Base-by-base conservation (phyloP, 2,888 invertebrate species). In the Anoncus sp. region DNA sequence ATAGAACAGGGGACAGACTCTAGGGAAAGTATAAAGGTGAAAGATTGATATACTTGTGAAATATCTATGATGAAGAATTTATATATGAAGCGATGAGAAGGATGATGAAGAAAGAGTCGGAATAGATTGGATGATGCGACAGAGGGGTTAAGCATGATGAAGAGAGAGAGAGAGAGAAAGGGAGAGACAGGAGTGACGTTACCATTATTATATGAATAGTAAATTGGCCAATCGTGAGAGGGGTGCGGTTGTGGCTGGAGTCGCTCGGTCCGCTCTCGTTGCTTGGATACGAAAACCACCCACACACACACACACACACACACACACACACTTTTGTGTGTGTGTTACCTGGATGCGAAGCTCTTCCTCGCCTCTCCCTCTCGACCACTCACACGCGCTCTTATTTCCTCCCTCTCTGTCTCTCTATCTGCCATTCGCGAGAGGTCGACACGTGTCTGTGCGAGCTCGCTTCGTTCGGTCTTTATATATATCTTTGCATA, bases 221-320 rank as follows among this genome's bases (percentile, higher is more conserved):
- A 89, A 89, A 90, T 89, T 86, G 88, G 84, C 85, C 83, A 85
- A 86, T 84, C 85, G 84, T n/a, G n/a, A 85, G 89, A 86, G 89
- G 90, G 83, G 89, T 88, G 90, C 88, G 89, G 89, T 88, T 87
- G 86, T 83, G 85, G 87, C 84, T 87, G 84, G 85, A 87, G 87
- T 87, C 83, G 62, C 49, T 69, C 77, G 59, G 73, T 75, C 73
- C 84, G 83, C 84, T 85, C 85, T 85, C 86, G 90, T 90, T 90
- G 90, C 90, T 82, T 85, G 83, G 90, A 78, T 87, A 89, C 89
- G 77, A 83, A 87, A 84, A 89, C 82, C 86, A 88, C 87, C 86
- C 85, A 89, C 86, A 86, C 84, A 80, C 80, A 72, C 84, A 77
- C 59, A 53, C 82, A 75, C 84, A 77, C 63, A 86, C 84, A 80